Conservation (phyloP, 2,888 invertebrate genomes). For the Cyclophora punctaria region DNA sequence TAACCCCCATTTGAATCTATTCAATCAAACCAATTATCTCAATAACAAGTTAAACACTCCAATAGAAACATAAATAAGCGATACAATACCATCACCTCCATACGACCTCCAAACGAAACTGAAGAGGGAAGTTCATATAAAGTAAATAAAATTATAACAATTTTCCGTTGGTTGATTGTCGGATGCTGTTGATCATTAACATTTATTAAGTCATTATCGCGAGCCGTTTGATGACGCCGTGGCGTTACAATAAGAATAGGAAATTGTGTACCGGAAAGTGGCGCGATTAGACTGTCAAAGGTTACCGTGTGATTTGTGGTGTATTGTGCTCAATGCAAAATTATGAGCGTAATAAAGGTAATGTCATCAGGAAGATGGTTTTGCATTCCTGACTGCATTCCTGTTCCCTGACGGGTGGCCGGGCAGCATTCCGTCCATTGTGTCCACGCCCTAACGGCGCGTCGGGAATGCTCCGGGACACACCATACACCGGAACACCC, state of each 20-base stretch:
- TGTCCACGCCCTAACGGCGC: slow-evolving; percentile 37
- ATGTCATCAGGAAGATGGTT: slow-evolving; percentile 34
- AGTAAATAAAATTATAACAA: slow-evolving; percentile 10
- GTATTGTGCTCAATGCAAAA: slow-evolving; percentile 12
- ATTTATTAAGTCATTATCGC: slow-evolving; percentile 25
- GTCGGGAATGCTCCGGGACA: slow-evolving; percentile 45
- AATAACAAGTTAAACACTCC: neutral
- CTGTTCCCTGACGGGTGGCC: slow-evolving; percentile 32
- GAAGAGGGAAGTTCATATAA: slow-evolving; percentile 15
- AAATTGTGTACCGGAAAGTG: slow-evolving; percentile 23
- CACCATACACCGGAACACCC: slow-evolving; percentile 41
- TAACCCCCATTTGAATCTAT: slow-evolving; percentile 5
- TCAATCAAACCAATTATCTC: neutral
- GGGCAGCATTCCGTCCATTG: slow-evolving; percentile 43
- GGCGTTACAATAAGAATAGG: slow-evolving; percentile 21
- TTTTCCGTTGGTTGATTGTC: slow-evolving; percentile 10
- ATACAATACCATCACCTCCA: neutral
- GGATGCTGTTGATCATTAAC: slow-evolving; percentile 16
- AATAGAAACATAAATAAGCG: neutral
- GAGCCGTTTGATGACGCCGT: slow-evolving; percentile 15
- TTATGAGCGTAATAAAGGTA: slow-evolving; percentile 1
- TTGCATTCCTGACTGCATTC: slow-evolving; percentile 56
- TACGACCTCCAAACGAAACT: slow-evolving; percentile 9
- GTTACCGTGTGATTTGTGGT: slow-evolving; percentile 6
- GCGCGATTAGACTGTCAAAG: slow-evolving; percentile 10